A percentile compares a stretch with the other conserved stretches of the same genome.
These are phyloP conservation scores for Hypselothyrea guttata DNA, from an alignment of 2,888 invertebrate species.

Conservation along the genomic window DNA sequence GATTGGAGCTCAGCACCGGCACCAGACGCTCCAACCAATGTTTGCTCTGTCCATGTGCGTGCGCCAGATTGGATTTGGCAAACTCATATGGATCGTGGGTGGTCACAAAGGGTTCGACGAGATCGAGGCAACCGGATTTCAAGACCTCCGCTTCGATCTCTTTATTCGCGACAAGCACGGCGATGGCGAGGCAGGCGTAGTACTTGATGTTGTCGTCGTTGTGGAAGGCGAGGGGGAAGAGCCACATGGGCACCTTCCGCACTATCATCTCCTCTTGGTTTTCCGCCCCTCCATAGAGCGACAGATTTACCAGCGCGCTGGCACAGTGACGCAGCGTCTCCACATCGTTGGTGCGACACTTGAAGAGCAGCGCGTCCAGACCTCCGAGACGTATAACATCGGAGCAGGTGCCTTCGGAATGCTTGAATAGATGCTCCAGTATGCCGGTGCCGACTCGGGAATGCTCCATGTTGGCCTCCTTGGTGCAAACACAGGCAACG, in stretches of 20 bases:
- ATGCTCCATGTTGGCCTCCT: slow-evolving; percentile 89
- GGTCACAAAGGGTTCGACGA: slow-evolving; percentile 98
- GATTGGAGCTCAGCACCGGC: slow-evolving; percentile 95
- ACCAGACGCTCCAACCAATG: slow-evolving; percentile 96
- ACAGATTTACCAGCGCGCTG: slow-evolving; percentile 97
- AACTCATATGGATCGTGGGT: slow-evolving; percentile 97
- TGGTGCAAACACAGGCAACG: slow-evolving; percentile 93
- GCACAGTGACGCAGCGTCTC: slow-evolving; percentile 97
- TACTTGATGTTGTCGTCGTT: slow-evolving; percentile 98
- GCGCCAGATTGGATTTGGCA: slow-evolving; percentile 94
- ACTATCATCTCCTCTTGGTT: slow-evolving; percentile 99
- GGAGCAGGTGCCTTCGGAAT: slow-evolving; percentile 97
- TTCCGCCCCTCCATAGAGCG: slow-evolving; percentile 97
- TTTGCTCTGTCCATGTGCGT: slow-evolving; percentile 97
- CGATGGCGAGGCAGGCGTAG: slow-evolving; percentile 98
- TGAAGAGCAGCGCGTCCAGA: slow-evolving; percentile 95
- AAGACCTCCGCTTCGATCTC: slow-evolving; percentile 98
- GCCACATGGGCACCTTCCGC: slow-evolving; percentile 96
- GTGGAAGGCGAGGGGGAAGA: slow-evolving; percentile 98
- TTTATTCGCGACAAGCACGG: slow-evolving; percentile 97
- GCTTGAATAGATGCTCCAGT: slow-evolving; percentile 96
- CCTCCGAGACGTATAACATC: slow-evolving; percentile 96
- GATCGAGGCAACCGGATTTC: slow-evolving; percentile 96
- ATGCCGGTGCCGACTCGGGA: slow-evolving; percentile 95
- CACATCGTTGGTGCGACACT: slow-evolving; percentile 95